phyloP scores from a whole-genome alignment of 2,113 vertebrate species.

The Pseudorectes ferrugineus region DNA sequence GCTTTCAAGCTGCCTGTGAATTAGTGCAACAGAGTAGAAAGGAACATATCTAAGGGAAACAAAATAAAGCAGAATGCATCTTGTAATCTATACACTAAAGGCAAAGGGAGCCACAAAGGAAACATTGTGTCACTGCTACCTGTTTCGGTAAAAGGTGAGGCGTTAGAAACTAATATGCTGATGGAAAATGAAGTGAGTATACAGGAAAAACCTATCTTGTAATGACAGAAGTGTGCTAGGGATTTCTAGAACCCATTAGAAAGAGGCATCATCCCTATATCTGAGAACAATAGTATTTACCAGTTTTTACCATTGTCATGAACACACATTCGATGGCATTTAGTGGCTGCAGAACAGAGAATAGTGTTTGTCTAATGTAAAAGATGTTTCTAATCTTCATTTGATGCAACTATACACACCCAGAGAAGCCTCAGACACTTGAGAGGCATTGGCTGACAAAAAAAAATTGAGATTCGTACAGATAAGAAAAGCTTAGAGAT shows the following conservation, averaged over 20 bases:
- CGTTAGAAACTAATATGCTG: not conserved
- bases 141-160: not conserved
- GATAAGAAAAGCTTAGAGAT: not conserved
- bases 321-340: not conserved
- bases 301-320: not conserved
- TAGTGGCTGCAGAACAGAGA: not conserved
- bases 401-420: not conserved
- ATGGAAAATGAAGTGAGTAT: not conserved
- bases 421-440: not conserved
- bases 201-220: not conserved
- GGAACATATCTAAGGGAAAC: slow-evolving; percentile 1
- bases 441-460: not conserved
- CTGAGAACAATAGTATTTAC: not conserved
- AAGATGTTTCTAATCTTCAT: not conserved
- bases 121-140: not conserved
- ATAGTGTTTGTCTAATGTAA: not conserved
- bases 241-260: not conserved
- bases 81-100: slow-evolving; percentile 33
- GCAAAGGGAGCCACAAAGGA: slow-evolving; percentile 5
- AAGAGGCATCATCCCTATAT: not conserved
- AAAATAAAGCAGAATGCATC: slow-evolving; percentile 19
- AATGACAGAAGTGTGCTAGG: not conserved
- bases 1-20: slow-evolving; percentile 33
- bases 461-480: not conserved
- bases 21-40: not conserved